Base-by-base conservation (phyloP, 2,113 vertebrate genomes). In the Larimichthys crocea region DNA sequence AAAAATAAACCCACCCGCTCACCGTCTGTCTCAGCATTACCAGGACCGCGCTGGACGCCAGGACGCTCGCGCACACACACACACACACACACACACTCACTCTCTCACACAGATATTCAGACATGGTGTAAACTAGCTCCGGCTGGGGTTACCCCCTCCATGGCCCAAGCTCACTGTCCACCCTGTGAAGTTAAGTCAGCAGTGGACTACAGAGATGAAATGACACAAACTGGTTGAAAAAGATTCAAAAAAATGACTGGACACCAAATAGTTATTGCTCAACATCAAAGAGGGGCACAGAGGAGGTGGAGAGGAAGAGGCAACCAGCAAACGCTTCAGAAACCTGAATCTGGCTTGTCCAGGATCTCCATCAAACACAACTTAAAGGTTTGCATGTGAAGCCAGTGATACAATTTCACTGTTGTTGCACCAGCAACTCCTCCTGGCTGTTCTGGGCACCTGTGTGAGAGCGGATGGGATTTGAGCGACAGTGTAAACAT, bases 1-100 rank as follows among this genome's bases (percentile, higher is more conserved):
- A 95, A 95, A 95, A 95, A 95, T 95, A 95, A 94, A 93, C 92
- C 66, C 60, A 70, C 72, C 76, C 81, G 69, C 91, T 87, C 82
- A 63, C 84, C 64, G 92, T 89, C 89, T 79, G 93, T 86, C 90
- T 94, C 92, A 93, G 93, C 90, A 86, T 93, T 93, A 93, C 92
- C 91, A 87, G 85, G 85, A 79, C 68, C 60, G 76, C 61, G 40
- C 68, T 71, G 83, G 81, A 91, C 50, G 46, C 72, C 86, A 83
- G 84, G 80, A 87, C 60, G 19, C 82, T 24, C 62, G 14, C 63
- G 70, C 62, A 74, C 82, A 82, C 83, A 73, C 60, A 73, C 80
- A 48, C 10, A 29, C 29, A 52, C 67, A 77, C 44, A 40, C 67
- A 77, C 44, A 40, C 31, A 7, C 31, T 29, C 55, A 12, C 70